Conservation (phyloP, 2,888 invertebrate genomes). For the Hypselothyrea guttata region DNA sequence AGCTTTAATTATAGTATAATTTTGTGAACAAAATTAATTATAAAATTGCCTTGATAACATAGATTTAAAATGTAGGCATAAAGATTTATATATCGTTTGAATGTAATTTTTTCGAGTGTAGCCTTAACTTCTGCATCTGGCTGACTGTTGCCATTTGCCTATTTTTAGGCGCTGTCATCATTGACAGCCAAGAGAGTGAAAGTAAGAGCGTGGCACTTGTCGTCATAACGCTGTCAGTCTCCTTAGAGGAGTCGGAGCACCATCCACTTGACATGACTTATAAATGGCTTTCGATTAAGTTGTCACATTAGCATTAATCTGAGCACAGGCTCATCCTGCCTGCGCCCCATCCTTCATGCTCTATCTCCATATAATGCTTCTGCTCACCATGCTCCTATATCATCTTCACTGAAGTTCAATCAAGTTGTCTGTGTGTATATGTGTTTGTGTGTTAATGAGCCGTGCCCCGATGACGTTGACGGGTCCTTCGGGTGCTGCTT, state of each 20-base stretch:
- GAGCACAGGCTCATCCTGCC: conserved; percentile 21
- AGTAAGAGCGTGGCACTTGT: conserved; percentile 13
- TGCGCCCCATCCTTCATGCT: background rate
- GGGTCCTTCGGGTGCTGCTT: conserved; percentile 7
- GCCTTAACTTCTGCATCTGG: background rate
- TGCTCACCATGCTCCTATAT: background rate
- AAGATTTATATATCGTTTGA: no score
- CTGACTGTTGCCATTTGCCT: conserved; percentile 28
- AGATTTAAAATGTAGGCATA: no score
- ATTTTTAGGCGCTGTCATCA: conserved; percentile 57
- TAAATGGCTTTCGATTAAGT: conserved; percentile 77
- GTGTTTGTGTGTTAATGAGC: conserved; percentile 61
- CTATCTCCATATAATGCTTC: background rate
- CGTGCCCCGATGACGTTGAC: conserved; percentile 51
- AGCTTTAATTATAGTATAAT: no score
- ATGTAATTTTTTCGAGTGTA: background rate
- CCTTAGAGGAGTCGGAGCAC: background rate
- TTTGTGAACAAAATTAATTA: no score
- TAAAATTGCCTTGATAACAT: no score
- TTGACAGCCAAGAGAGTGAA: conserved; percentile 18
- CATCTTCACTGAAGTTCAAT: conserved; percentile 60
- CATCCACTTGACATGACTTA: conserved; percentile 71
- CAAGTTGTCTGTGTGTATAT: conserved; percentile 59
- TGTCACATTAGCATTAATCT: conserved; percentile 77
- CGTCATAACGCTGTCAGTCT: conserved; percentile 43